These are phyloP conservation scores for Meloe dianella DNA, from an alignment of 2,888 invertebrate species.

Conservation along the genomic window DNA sequence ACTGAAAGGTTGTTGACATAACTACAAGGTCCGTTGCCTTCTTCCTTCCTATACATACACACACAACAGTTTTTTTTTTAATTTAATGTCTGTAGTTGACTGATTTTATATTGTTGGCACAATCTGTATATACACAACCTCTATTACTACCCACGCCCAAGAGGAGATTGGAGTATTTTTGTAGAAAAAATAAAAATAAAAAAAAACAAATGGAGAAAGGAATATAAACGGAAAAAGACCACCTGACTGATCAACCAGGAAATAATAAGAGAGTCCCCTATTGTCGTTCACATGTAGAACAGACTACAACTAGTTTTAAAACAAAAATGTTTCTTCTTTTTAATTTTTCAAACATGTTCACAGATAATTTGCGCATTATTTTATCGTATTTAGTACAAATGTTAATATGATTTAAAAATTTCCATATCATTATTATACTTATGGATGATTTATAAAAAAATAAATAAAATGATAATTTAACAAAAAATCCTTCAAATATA, in stretches of 20 bases:
- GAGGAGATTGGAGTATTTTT: constrained; percentile 12
- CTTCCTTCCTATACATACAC: background rate
- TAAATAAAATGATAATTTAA: background rate
- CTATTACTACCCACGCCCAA: background rate
- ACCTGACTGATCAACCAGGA: background rate
- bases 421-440: background rate
- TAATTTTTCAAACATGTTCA: too few species aligned
- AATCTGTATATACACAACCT: background rate
- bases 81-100: background rate
- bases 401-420: background rate
- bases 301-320: background rate
- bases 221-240: background rate
- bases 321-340: background rate
- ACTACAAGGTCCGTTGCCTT: constrained; percentile 9
- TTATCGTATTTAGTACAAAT: background rate
- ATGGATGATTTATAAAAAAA: background rate
- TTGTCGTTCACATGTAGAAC: background rate
- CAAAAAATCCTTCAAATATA: background rate
- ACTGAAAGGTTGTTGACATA: constrained; percentile 6
- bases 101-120: constrained; percentile 3
- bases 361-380: too few species aligned
- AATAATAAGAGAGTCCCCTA: background rate
- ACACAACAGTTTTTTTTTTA: background rate
- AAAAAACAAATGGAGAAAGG: background rate
- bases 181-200: background rate